phyloP scores from a whole-genome alignment of 2,888 invertebrate genomes.

The Phytoseiulus persimilis region DNA sequence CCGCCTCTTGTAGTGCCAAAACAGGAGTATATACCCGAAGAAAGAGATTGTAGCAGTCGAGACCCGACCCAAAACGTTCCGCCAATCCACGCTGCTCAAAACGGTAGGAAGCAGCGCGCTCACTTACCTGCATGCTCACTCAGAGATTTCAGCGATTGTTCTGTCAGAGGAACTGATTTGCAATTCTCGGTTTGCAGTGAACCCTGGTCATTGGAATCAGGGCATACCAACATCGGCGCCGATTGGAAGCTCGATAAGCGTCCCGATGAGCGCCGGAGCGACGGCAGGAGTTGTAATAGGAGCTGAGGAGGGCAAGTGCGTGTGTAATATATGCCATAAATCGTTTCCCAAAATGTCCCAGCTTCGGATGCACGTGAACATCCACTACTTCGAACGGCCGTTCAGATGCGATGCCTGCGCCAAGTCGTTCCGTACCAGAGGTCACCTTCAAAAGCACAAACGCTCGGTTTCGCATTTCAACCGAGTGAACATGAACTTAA shows the following conservation, averaged over 20 bases:
- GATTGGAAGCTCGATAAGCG: neutral
- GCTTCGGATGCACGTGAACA: constrained; percentile 80
- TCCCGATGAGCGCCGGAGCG: neutral
- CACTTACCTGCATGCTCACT: too few relatives aligned
- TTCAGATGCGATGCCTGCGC: constrained; percentile 84
- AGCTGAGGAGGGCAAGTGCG: constrained; percentile 53
- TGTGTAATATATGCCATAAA: constrained; percentile 79
- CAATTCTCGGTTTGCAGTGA: neutral
- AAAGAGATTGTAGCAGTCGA: constrained; percentile 40
- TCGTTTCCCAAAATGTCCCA: constrained; percentile 85
- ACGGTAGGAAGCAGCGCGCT: constrained; percentile 12
- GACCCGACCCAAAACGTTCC: constrained; percentile 31
- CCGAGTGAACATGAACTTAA: constrained; percentile 73
- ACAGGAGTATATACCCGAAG: constrained; percentile 37
- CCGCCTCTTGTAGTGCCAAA: constrained; percentile 18
- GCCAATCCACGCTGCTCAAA: neutral
- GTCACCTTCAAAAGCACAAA: constrained; percentile 85
- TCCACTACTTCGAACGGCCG: constrained; percentile 86
- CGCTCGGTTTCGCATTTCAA: constrained; percentile 82
- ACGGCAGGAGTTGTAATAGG: constrained; percentile 21
- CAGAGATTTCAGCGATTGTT: too few relatives aligned
- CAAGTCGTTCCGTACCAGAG: constrained; percentile 78
- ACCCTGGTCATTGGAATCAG: neutral
- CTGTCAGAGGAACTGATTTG: neutral
- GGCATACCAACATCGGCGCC: constrained; percentile 30